Evolutionary conservation across 2,888 invertebrate genomes (phyloP).

Genomic region (Latrodectus hesperus): DNA sequence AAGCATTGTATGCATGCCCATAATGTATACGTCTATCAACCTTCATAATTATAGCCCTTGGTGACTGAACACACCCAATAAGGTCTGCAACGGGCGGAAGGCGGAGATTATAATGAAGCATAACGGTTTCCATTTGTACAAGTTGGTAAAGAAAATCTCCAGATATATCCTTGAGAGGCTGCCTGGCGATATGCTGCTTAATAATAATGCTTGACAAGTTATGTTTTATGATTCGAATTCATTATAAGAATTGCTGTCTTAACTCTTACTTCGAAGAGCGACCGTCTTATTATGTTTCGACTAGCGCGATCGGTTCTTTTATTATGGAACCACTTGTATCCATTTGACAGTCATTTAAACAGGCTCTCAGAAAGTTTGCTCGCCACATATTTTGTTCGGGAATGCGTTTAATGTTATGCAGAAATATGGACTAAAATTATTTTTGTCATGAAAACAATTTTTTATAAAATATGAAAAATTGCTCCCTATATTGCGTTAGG

Average conservation of each 20-base stretch:
- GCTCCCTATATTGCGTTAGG: too few relatives aligned
- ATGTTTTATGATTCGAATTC: conserved; percentile 35
- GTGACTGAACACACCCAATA: conserved; percentile 56
- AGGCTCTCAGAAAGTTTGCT: too few relatives aligned
- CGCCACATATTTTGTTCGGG: too few relatives aligned
- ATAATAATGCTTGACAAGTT: conserved; percentile 37
- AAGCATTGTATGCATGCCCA: conserved; percentile 57
- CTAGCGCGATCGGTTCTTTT: too few relatives aligned
- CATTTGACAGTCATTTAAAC: too few relatives aligned
- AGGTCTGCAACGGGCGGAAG: conserved; percentile 45
- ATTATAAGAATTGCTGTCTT: conserved; percentile 23
- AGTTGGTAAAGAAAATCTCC: conserved; percentile 7
- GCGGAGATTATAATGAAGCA: conserved; percentile 50
- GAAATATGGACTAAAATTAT: too few relatives aligned
- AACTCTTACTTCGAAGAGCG: conserved; percentile 8
- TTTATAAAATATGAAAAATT: too few relatives aligned
- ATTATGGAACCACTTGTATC: too few relatives aligned
- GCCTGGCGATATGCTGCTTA: conserved; percentile 24
- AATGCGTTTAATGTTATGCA: too few relatives aligned
- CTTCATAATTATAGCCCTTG: conserved; percentile 48
- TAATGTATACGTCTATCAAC: conserved; percentile 55
- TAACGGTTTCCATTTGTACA: conserved; percentile 53
- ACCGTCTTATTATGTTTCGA: conserved; percentile 17
- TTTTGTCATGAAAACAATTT: too few relatives aligned
- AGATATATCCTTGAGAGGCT: conserved; percentile 35